phyloP scores from a whole-genome alignment of 1,140 invertebrate genomes.

The Drosophila persimilis region DNA sequence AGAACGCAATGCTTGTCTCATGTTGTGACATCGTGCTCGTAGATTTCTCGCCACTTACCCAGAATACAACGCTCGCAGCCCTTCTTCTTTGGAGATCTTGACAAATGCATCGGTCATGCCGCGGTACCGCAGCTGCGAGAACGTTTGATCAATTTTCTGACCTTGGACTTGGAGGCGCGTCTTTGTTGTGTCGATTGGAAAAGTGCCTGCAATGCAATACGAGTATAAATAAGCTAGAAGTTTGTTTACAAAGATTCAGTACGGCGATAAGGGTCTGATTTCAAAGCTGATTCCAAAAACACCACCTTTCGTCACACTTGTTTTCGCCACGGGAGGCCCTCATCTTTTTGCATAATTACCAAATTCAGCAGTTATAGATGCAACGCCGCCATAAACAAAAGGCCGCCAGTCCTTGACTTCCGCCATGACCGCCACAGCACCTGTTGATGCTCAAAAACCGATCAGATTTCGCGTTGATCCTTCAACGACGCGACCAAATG shows the following conservation, averaged over 20 bases:
- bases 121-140: slow-evolving; percentile 91
- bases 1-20: slow-evolving; percentile 34
- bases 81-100: slow-evolving; percentile 92
- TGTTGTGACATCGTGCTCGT: slow-evolving; percentile 42
- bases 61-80: slow-evolving; percentile 90
- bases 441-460: slow-evolving; percentile 54
- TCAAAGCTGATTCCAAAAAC: no score
- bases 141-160: slow-evolving; percentile 91
- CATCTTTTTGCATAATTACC: slow-evolving; percentile 85
- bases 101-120: slow-evolving; percentile 96
- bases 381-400: slow-evolving; percentile 96
- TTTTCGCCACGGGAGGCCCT: slow-evolving; percentile 19
- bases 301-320: no score
- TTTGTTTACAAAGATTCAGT: slow-evolving; percentile 59
- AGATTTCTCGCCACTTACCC: slow-evolving; percentile 85
- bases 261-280: slow-evolving; percentile 7
- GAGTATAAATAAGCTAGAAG: neutral
- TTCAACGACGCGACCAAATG: neutral
- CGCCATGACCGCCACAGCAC: slow-evolving; percentile 84
- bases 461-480: neutral
- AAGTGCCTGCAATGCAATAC: slow-evolving; percentile 91
- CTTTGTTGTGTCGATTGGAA: slow-evolving; percentile 98
- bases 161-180: slow-evolving; percentile 97
- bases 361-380: slow-evolving; percentile 96
- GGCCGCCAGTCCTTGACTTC: slow-evolving; percentile 89